Evolutionary conservation across 2,113 vertebrate species (phyloP).

Genomic region (Heptranchias perlo): DNA sequence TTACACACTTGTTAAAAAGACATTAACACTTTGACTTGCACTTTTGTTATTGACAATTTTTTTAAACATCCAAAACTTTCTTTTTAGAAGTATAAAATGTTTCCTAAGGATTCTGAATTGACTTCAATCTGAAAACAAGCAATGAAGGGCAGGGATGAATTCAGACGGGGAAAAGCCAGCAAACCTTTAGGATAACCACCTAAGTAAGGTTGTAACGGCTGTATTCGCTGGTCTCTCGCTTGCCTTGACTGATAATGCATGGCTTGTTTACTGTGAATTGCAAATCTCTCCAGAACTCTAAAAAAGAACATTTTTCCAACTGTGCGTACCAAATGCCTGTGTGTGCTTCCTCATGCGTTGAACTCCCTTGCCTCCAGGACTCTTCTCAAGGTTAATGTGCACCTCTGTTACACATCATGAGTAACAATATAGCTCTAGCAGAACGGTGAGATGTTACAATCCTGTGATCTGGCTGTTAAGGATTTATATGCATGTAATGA

Average conservation of each 20-base stretch:
- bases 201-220: not conserved
- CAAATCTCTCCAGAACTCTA: not conserved
- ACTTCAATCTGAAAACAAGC: not conserved
- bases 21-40: not conserved
- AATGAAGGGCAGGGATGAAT: not conserved
- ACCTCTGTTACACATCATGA: not conserved
- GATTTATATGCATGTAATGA: not conserved
- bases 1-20: not conserved
- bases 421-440: not conserved
- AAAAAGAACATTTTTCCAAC: not conserved
- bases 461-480: not conserved
- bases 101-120: not conserved
- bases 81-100: not conserved
- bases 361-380: not conserved
- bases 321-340: not conserved
- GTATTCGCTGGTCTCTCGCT: not conserved
- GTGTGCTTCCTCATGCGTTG: not conserved
- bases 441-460: not conserved
- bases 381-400: conserved; percentile 27
- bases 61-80: not conserved
- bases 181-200: not conserved
- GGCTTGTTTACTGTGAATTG: not conserved
- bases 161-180: not conserved
- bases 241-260: not conserved
- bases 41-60: not conserved